Conservation (phyloP, 1,140 invertebrate species). For the Drusus annulatus region DNA sequence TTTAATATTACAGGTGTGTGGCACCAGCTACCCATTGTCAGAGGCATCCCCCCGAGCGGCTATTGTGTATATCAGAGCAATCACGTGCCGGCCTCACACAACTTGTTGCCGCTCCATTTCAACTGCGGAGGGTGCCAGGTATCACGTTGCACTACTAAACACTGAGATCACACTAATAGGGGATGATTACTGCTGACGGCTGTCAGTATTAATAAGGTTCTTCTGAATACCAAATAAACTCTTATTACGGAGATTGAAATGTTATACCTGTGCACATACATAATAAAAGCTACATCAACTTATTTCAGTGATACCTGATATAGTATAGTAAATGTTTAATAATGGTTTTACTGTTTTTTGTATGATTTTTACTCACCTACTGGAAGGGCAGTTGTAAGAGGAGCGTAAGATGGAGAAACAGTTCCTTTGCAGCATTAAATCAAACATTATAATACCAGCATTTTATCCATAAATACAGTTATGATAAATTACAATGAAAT, state of each 20-base stretch:
- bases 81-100: constrained; percentile 1
- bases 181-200: not conserved
- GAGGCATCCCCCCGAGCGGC: not conserved
- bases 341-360: too few species aligned
- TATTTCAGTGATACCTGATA: too few species aligned
- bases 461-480: not conserved
- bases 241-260: not conserved
- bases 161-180: constrained; percentile 3
- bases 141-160: constrained; percentile 18
- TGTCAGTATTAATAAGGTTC: not conserved
- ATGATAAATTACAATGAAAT: constrained; percentile 2
- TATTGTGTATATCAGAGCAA: not conserved
- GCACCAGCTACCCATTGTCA: not conserved
- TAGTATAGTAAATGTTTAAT: too few species aligned
- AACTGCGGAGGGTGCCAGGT: constrained; percentile 24
- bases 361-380: constrained; percentile 51
- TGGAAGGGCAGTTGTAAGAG: constrained; percentile 55
- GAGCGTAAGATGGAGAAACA: constrained; percentile 55
- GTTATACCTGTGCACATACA: too few species aligned
- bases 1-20: constrained; percentile 25
- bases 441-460: constrained; percentile 37
- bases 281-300: too few species aligned
- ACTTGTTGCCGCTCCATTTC: constrained; percentile 29
- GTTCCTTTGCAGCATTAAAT: constrained; percentile 58
- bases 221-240: not conserved